Percentiles rank a stretch among this genome's conserved stretches.
Conservation (phyloP, 2,888 invertebrate species). For the Caenorhabditis imperialis region DNA sequence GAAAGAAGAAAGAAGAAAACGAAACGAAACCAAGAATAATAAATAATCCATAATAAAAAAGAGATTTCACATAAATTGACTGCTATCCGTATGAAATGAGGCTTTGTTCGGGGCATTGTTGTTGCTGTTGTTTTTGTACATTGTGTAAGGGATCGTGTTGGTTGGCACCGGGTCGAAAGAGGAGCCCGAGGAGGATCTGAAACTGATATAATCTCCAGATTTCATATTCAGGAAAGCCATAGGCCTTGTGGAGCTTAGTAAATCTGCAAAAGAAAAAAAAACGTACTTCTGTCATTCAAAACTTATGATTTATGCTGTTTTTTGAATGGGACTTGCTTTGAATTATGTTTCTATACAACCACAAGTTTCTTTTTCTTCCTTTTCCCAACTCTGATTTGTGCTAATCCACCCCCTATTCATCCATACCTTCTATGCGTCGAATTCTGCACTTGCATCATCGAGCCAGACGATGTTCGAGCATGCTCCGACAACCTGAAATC, state of each 20-base stretch:
- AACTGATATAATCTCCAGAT: background rate
- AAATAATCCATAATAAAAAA: too few species aligned
- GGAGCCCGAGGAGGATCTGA: slow-evolving; percentile 38
- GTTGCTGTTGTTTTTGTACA: slow-evolving; percentile 32
- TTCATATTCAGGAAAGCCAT: too few species aligned
- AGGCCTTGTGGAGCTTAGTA: too few species aligned
- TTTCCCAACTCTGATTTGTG: background rate
- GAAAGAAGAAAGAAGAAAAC: too few species aligned
- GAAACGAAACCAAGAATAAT: too few species aligned
- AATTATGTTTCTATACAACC: too few species aligned
- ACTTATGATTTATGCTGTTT: too few species aligned
- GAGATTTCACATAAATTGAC: slow-evolving; percentile 12
- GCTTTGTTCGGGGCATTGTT: slow-evolving; percentile 14
- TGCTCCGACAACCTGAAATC: slow-evolving; percentile 31
- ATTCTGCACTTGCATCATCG: slow-evolving; percentile 20
- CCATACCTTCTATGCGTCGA: slow-evolving; percentile 31
- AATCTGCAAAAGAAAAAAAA: too few species aligned
- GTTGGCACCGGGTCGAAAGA: slow-evolving; percentile 34
- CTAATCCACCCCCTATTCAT: background rate
- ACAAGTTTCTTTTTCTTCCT: background rate
- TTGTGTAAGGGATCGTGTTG: slow-evolving; percentile 14
- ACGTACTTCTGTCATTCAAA: too few species aligned
- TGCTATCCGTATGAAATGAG: slow-evolving; percentile 33
- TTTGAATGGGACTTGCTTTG: too few species aligned
- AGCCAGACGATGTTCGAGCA: slow-evolving; percentile 42